Evolutionary conservation across 2,888 invertebrate species (phyloP).

Genomic region (Andrena minutula): DNA sequence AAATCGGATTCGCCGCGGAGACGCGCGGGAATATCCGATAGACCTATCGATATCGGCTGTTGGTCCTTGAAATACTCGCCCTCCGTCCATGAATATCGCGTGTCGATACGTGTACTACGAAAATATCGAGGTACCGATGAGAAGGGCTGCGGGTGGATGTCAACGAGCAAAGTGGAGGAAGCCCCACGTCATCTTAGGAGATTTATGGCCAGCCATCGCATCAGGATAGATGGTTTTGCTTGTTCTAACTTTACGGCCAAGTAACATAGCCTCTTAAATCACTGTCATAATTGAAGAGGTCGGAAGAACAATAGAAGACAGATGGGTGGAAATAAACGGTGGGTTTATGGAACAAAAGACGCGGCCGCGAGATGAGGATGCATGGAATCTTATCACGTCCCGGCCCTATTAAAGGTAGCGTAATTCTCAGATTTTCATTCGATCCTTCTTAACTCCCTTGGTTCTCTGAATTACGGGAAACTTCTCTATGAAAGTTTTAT

Average conservation of each 20-base stretch:
- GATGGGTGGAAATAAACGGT: slow-evolving; percentile 50
- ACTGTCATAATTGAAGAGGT: slow-evolving; percentile 57
- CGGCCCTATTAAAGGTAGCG: slow-evolving; percentile 3
- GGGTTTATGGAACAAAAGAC: slow-evolving; percentile 35
- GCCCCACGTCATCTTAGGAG: slow-evolving; percentile 44
- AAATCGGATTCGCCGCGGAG: slow-evolving; percentile 31
- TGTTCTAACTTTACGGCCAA: slow-evolving; percentile 49
- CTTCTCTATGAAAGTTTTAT: too few relatives aligned
- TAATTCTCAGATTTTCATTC: slow-evolving; percentile 1
- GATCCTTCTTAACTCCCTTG: background rate
- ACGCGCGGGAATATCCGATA: slow-evolving; percentile 26
- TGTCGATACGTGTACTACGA: slow-evolving; percentile 37
- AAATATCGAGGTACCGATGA: slow-evolving; percentile 62
- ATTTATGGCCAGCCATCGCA: slow-evolving; percentile 49
- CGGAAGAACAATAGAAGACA: slow-evolving; percentile 57
- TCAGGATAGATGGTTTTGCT: slow-evolving; percentile 42
- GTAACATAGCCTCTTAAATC: slow-evolving; percentile 53
- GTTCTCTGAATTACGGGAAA: background rate
- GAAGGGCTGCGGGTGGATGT: slow-evolving; percentile 48
- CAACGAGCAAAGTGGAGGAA: slow-evolving; percentile 59
- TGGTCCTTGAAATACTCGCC: slow-evolving; percentile 27
- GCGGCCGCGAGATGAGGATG: slow-evolving; percentile 10
- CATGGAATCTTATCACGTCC: background rate
- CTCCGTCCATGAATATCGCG: slow-evolving; percentile 43
- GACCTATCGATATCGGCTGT: slow-evolving; percentile 25